A percentile compares a stretch with the other conserved stretches of the same genome.
Evolutionary conservation across 2,888 invertebrate genomes (phyloP).

Genomic region (Epinotia nisella): DNA sequence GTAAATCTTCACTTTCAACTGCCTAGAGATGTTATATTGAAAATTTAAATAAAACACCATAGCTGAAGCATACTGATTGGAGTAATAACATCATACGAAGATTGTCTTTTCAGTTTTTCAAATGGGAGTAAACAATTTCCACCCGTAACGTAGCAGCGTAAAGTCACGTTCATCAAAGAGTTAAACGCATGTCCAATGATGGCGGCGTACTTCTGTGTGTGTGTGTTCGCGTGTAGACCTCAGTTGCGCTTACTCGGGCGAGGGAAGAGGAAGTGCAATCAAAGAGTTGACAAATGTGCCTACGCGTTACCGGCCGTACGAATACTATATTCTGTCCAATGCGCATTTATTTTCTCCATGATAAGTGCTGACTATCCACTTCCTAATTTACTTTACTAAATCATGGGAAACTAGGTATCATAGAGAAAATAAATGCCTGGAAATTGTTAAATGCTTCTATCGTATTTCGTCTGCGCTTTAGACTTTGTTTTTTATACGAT

Average conservation of each 20-base stretch:
- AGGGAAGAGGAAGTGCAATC: constrained; percentile 2
- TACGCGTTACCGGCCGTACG: not conserved
- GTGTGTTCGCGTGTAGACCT: not conserved
- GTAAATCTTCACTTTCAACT: not conserved
- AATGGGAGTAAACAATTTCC: constrained; percentile 40
- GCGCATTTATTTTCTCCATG: not conserved
- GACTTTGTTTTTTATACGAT: not conserved
- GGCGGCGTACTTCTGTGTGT: not conserved
- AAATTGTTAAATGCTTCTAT: not conserved
- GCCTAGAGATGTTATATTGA: not conserved
- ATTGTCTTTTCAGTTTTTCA: constrained; percentile 22
- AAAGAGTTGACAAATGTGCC: not conserved
- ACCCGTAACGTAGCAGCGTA: constrained; percentile 1
- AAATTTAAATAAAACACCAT: not conserved
- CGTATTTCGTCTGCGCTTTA: not conserved
- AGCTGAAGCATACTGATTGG: not conserved
- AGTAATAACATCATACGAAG: not conserved
- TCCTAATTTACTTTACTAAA: not conserved
- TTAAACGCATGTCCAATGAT: not conserved
- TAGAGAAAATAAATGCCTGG: not conserved
- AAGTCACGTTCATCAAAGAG: not conserved
- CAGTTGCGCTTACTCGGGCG: not conserved
- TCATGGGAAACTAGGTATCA: not conserved
- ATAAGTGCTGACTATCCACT: not conserved
- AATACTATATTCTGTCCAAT: not conserved